A percentile compares a stretch with the other conserved stretches of the same genome.
Conservation (phyloP, 2,888 invertebrate genomes). For the Zaprionus lineosus region DNA sequence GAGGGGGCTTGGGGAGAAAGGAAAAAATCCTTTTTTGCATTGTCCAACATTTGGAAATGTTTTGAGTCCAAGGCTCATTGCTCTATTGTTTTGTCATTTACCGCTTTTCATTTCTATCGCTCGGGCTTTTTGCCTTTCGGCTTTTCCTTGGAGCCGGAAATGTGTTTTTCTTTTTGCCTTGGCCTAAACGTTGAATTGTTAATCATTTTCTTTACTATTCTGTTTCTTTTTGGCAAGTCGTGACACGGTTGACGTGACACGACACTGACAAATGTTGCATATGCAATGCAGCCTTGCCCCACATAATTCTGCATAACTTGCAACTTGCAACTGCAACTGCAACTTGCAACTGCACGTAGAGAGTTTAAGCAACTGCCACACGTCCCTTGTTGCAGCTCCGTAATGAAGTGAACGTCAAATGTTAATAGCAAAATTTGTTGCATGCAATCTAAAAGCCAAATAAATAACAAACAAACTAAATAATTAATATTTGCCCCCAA, state of each 20-base stretch:
- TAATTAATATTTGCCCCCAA: no score
- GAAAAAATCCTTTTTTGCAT: slow-evolving; percentile 27
- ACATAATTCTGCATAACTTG: slow-evolving; percentile 22
- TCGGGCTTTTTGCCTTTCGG: slow-evolving; percentile 4
- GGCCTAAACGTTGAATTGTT: slow-evolving; percentile 71
- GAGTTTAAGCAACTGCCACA: no score
- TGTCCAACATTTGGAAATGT: slow-evolving; percentile 35
- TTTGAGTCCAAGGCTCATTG: slow-evolving; percentile 44
- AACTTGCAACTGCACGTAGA: not conserved
- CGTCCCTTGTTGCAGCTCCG: slow-evolving; percentile 1
- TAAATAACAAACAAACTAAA: slow-evolving; percentile 57
- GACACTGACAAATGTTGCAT: slow-evolving; percentile 37
- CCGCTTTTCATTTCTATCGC: slow-evolving; percentile 10
- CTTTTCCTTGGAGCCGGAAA: slow-evolving; percentile 45
- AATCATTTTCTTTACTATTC: slow-evolving; percentile 35
- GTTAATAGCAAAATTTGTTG: slow-evolving; percentile 48
- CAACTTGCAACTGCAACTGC: slow-evolving; percentile 9
- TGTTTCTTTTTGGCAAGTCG: not conserved
- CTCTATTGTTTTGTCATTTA: slow-evolving; percentile 62
- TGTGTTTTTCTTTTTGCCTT: slow-evolving; percentile 50
- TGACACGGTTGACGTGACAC: slow-evolving; percentile 15
- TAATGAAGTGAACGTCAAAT: slow-evolving; percentile 51
- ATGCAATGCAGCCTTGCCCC: slow-evolving; percentile 47
- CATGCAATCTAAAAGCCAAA: slow-evolving; percentile 60
- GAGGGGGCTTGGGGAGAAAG: not conserved